Conservation (phyloP, 2,888 invertebrate genomes). For the Acleris literana region DNA sequence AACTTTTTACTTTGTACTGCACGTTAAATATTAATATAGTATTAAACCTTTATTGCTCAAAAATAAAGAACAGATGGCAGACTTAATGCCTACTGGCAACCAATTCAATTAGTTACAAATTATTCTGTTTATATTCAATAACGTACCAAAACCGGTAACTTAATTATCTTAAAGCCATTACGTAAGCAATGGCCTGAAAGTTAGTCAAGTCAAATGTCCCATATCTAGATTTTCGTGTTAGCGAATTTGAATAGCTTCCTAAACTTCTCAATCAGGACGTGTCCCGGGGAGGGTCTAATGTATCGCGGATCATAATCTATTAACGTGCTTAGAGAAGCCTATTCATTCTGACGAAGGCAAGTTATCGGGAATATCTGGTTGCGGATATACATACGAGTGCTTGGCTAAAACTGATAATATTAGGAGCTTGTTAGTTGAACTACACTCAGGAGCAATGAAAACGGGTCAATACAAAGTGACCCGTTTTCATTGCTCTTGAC, state of each 20-base stretch:
- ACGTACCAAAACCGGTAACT: too few species aligned
- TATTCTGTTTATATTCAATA: too few species aligned
- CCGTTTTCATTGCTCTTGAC: too few species aligned
- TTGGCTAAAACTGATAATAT: neutral
- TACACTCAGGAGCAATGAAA: too few species aligned
- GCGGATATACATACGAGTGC: neutral
- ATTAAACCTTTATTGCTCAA: too few species aligned
- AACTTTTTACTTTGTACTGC: too few species aligned
- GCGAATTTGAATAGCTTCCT: conserved; percentile 6
- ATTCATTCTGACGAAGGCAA: conserved; percentile 23
- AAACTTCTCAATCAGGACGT: conserved; percentile 21
- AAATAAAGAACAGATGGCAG: too few species aligned
- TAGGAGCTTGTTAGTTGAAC: neutral
- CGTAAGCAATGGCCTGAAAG: neutral
- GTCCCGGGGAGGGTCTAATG: conserved; percentile 7
- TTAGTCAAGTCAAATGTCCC: conserved; percentile 11
- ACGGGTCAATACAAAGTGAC: too few species aligned
- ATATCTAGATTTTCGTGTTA: conserved; percentile 16
- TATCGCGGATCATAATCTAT: conserved; percentile 27
- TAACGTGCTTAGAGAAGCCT: conserved; percentile 16
- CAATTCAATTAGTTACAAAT: too few species aligned
- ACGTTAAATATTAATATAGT: too few species aligned
- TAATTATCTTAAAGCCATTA: neutral
- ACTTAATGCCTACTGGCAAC: too few species aligned
- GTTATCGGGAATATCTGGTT: conserved; percentile 14